Conservation (phyloP, 2,888 invertebrate species). For the Aleiodes testaceus region DNA sequence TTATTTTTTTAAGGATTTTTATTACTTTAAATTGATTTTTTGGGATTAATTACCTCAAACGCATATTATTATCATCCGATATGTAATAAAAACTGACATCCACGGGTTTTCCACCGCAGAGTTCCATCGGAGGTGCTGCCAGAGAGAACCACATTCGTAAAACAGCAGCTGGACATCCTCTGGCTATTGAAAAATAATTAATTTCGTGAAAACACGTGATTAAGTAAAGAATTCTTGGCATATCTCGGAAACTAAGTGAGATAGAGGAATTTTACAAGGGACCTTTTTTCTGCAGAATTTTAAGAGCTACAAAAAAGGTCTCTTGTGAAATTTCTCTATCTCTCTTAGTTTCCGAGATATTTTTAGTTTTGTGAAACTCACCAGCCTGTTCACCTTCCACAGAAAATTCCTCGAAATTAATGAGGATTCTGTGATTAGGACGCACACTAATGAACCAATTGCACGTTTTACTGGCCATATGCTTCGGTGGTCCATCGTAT, state of each 20-base stretch:
- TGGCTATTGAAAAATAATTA: conserved; percentile 74
- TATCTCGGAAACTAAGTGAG: no score
- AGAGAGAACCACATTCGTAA: conserved; percentile 91
- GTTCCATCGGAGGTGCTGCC: conserved; percentile 86
- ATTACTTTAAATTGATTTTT: conserved; percentile 49
- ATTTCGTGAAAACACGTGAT: no score
- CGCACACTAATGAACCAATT: conserved; percentile 96
- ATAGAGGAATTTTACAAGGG: no score
- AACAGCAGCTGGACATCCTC: conserved; percentile 94
- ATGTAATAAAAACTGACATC: conserved; percentile 87
- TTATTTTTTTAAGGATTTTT: no score
- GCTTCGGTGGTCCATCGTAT: conserved; percentile 88
- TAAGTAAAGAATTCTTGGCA: no score
- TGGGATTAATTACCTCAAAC: conserved; percentile 80
- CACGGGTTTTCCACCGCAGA: conserved; percentile 89
- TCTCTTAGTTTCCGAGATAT: no score
- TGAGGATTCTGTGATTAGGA: conserved; percentile 88
- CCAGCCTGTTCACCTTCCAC: conserved; percentile 94
- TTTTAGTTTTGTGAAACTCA: no score
- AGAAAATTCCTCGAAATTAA: conserved; percentile 93
- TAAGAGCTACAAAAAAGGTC: no score
- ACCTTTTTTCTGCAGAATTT: no score
- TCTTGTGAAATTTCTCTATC: no score
- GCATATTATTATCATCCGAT: conserved; percentile 89
- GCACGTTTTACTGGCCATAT: conserved; percentile 90